phyloP scores from a whole-genome alignment of 2,888 invertebrate genomes.

The Amphimallon solstitiale region DNA sequence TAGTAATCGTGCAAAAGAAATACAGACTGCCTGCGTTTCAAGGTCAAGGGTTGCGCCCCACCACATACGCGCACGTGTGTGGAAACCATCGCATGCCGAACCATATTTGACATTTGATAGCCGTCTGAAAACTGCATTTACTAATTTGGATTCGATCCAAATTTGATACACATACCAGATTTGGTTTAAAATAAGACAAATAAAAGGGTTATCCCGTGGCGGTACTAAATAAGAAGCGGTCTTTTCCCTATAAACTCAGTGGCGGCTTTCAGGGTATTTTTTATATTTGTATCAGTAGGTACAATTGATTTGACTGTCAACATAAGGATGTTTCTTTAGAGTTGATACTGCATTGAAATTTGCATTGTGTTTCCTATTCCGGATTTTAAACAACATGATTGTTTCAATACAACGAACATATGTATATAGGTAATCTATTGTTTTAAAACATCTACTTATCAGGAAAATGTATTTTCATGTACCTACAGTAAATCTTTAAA shows the following conservation, averaged over 20 bases:
- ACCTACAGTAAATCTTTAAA: too few relatives aligned
- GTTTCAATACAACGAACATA: constrained; percentile 5
- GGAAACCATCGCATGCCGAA: constrained; percentile 57
- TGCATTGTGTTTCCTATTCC: constrained; percentile 29
- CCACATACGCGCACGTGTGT: constrained; percentile 46
- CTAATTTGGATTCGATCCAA: constrained; percentile 63
- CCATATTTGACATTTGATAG: constrained; percentile 63
- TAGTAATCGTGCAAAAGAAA: constrained; percentile 42
- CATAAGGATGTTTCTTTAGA: constrained; percentile 19
- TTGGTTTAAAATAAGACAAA: constrained; percentile 58
- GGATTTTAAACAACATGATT: constrained; percentile 26
- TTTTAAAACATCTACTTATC: background rate
- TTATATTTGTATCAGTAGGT: constrained; percentile 21
- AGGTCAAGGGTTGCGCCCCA: constrained; percentile 53
- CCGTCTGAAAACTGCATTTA: constrained; percentile 60
- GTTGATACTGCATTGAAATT: constrained; percentile 19
- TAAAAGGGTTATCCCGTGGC: constrained; percentile 57
- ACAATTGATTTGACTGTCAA: constrained; percentile 29
- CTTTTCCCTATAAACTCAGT: constrained; percentile 45
- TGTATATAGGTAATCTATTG: too few relatives aligned
- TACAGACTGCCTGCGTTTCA: constrained; percentile 48
- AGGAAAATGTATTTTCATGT: background rate
- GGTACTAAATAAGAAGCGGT: constrained; percentile 52
- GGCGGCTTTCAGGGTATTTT: constrained; percentile 35
- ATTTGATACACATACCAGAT: constrained; percentile 62